A percentile compares a stretch with the other conserved stretches of the same genome.
Conservation (phyloP, 2,888 invertebrate genomes). For the Dryadula phaetusa region DNA sequence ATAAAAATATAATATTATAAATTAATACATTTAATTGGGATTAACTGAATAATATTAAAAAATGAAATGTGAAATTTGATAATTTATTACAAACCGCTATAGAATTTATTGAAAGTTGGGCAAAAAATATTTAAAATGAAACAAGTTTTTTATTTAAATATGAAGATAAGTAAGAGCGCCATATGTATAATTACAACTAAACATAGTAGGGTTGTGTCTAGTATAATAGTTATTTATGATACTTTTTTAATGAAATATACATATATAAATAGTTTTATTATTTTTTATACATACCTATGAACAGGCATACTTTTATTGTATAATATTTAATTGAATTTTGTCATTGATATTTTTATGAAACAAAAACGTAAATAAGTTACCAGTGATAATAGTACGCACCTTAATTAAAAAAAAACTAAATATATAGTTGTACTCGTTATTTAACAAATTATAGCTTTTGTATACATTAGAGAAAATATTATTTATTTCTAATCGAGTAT, state of each 20-base stretch:
- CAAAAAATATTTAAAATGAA: constrained; percentile 29
- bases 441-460: too few species aligned
- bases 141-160: constrained; percentile 41
- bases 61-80: background rate
- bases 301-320: too few species aligned
- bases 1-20: background rate
- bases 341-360: background rate
- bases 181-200: constrained; percentile 30
- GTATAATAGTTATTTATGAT: background rate
- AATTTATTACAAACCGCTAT: background rate
- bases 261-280: background rate
- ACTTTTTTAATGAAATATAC: background rate
- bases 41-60: background rate
- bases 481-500: too few species aligned
- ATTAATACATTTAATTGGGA: background rate
- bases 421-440: too few species aligned
- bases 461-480: too few species aligned
- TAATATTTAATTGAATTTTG: background rate
- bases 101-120: constrained; percentile 10
- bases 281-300: too few species aligned
- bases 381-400: too few species aligned
- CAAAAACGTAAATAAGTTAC: background rate
- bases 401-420: too few species aligned
- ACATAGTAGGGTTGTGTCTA: constrained; percentile 36
- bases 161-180: constrained; percentile 41